A percentile compares a stretch with the other conserved stretches of the same genome.
These are phyloP conservation scores for Macropus fuliginosus DNA, from an alignment of 2,797 vertebrate species.

Conservation along the genomic window DNA sequence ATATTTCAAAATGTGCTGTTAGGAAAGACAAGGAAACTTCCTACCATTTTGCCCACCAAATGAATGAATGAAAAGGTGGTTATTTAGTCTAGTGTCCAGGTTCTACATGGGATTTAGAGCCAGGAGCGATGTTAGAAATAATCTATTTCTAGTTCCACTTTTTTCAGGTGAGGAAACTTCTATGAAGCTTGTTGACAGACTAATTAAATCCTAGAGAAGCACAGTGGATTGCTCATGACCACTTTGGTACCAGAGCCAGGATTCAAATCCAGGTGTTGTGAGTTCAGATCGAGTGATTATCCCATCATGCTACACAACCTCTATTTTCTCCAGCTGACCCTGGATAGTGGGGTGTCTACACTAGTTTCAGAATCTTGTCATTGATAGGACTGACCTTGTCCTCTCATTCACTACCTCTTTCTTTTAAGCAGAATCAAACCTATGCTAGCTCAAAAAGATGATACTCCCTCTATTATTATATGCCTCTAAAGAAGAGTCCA, in stretches of 20 bases:
- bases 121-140: background rate
- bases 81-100: background rate
- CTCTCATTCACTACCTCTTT: no score
- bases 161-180: background rate
- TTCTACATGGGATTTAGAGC: background rate
- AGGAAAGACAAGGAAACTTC: background rate
- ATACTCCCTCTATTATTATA: background rate
- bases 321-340: background rate
- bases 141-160: background rate
- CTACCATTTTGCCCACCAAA: background rate
- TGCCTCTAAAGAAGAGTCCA: background rate
- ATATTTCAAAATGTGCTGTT: background rate
- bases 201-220: background rate
- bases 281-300: background rate
- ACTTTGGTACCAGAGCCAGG: background rate
- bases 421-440: no score
- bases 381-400: background rate
- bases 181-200: background rate
- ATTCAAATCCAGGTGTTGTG: background rate
- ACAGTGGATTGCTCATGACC: background rate
- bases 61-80: background rate
- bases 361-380: background rate
- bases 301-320: background rate
- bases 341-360: no score
- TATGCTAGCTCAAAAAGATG: no score